These are phyloP conservation scores for Chionis minor DNA, from an alignment of 2,113 vertebrate genomes.

Conservation along the genomic window DNA sequence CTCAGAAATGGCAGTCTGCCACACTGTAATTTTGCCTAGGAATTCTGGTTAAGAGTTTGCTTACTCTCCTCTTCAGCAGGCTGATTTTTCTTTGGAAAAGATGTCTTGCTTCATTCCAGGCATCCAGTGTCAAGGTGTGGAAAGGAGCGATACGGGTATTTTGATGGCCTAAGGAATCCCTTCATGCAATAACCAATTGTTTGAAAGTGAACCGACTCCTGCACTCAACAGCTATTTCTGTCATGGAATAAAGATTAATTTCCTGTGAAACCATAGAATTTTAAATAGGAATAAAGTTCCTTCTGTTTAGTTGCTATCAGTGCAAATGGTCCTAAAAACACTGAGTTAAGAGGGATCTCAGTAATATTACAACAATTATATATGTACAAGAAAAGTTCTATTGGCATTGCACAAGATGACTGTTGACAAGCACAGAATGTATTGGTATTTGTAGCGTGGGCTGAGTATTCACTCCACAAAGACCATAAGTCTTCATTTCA, in stretches of 20 bases:
- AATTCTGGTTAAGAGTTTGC: not conserved
- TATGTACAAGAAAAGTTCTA: not conserved
- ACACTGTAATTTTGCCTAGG: not conserved
- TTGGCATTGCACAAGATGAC: not conserved
- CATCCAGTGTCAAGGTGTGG: not conserved
- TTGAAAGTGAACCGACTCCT: not conserved
- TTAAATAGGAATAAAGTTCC: not conserved
- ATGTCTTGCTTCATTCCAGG: not conserved
- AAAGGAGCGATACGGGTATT: not conserved
- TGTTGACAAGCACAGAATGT: rapidly evolving
- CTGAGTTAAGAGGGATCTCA: not conserved
- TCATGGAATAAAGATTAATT: not conserved
- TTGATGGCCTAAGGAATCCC: not conserved
- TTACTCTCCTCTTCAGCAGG: not conserved
- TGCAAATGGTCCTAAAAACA: not conserved
- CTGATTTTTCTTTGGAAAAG: not conserved
- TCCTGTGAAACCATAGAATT: not conserved
- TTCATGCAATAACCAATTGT: not conserved
- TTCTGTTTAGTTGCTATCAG: not conserved
- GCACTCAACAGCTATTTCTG: not conserved
- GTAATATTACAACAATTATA: not conserved
- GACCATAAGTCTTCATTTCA: not conserved
- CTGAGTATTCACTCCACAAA: not conserved
- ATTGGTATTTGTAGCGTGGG: not conserved
- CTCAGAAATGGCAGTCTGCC: not conserved